Base-by-base conservation (phyloP, 2,888 invertebrate genomes). In the Ornithoptera priamus region DNA sequence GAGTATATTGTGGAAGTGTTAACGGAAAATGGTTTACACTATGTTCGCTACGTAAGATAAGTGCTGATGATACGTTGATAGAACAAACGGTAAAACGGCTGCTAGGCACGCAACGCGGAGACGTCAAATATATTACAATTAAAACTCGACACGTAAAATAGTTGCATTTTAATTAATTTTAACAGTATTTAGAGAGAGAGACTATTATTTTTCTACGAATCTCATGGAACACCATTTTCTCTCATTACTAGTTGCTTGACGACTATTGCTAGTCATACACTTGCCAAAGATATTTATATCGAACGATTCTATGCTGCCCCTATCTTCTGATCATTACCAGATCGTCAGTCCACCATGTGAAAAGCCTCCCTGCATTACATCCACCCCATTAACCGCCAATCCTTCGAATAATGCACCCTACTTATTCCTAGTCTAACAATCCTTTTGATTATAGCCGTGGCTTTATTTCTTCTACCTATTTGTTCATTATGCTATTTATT, bases 61-160 rank as follows among this genome's bases (percentile, higher is more conserved):
- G 53, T 68, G 67, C 58, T 68, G 57, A 57, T 67, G 57, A 57
- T 57, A 57, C 57, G 20, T 20, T 57, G 57, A 67, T 62, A 50
- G 67, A 63, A 46, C 63, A 63, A 68, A 68, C 64, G 64, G 68
- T 68, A 68, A 68, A 68, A 68, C 64, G 64, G 59, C 60, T 22
- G 39, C 63, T 15, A 42, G 20, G 53, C 68, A 68, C 63, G 64
- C 64, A 60, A 68, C n/a, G 17, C 6, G 6, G 18, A 68, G 18
- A 57, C 39, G 12, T 7, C 62, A 30, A 39, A 20, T 18, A 67
- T 46, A n/a, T 57, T 58, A 67, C 39, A 62, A 56, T 61, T 22
- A 67, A 62, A 67, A 56, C 17, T 36, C 22, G 12, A 56, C 39
- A 39, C n/a, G 12, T 67, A 18, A 24, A 12, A 15, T 17, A 36